Conservation (phyloP, 2,888 invertebrate species). For the Noctua comes region DNA sequence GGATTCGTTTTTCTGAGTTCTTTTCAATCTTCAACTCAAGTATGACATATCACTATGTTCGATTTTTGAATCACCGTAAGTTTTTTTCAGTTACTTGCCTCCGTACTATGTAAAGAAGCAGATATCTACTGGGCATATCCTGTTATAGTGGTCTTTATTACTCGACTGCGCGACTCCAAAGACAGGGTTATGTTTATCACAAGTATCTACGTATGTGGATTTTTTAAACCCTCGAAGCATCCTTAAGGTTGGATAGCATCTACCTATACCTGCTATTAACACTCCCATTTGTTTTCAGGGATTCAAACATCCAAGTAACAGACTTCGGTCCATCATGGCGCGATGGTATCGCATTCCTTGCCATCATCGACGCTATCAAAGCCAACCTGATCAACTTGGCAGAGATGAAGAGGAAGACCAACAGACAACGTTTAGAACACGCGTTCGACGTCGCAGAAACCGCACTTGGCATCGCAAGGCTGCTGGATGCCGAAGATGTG, state of each 20-base stretch:
- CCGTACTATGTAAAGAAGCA: too few species aligned
- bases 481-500: slow-evolving; percentile 98
- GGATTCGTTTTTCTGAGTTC: background rate
- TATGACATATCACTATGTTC: background rate
- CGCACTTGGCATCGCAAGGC: slow-evolving; percentile 96
- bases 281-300: slow-evolving; percentile 87
- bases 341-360: slow-evolving; percentile 98
- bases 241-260: too few species aligned
- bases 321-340: slow-evolving; percentile 99
- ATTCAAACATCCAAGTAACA: slow-evolving; percentile 96
- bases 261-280: background rate
- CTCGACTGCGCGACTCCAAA: too few species aligned
- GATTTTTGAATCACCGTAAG: too few species aligned
- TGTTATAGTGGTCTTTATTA: too few species aligned
- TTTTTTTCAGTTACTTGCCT: too few species aligned
- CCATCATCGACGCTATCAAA: slow-evolving; percentile 98
- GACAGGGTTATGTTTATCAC: too few species aligned
- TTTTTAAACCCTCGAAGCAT: too few species aligned
- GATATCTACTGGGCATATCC: too few species aligned
- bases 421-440: slow-evolving; percentile 95
- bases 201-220: too few species aligned
- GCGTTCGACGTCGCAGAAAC: slow-evolving; percentile 98
- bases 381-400: slow-evolving; percentile 97
- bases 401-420: slow-evolving; percentile 93
- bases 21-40: background rate